phyloP scores from a whole-genome alignment of 2,113 vertebrate genomes.

The Gnathonemus echidnorhynchus region DNA sequence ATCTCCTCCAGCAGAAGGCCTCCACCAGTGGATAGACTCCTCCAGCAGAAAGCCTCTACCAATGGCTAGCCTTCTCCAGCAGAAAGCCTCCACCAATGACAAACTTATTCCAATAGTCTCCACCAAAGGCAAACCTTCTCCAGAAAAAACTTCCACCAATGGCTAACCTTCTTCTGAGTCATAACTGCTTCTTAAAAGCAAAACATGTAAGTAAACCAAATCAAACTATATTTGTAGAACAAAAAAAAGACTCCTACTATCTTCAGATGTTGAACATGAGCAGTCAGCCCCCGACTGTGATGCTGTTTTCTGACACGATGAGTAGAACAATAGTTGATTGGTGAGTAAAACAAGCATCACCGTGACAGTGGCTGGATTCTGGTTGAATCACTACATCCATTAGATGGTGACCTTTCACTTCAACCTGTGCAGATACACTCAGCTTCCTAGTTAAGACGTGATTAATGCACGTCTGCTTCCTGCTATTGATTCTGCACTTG shows the following conservation, averaged over 20 bases:
- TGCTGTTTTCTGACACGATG: not conserved
- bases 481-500: constrained; percentile 14
- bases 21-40: not conserved
- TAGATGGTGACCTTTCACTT: not conserved
- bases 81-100: not conserved
- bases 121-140: not conserved
- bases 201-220: not conserved
- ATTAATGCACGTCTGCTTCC: constrained; percentile 19
- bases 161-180: not conserved
- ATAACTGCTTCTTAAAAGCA: not conserved
- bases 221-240: not conserved
- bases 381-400: not conserved
- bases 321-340: not conserved
- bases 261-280: not conserved
- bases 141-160: not conserved
- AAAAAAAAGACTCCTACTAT: not conserved
- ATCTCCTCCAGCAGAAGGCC: not conserved
- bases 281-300: not conserved
- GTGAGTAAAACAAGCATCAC: not conserved
- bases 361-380: not conserved
- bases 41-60: not conserved
- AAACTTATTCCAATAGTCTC: not conserved
- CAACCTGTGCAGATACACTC: not conserved
- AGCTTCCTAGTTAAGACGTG: not conserved
- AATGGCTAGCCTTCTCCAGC: not conserved